These are phyloP conservation scores for Zaprionus inermis DNA, from an alignment of 1,140 invertebrate species.

Conservation along the genomic window DNA sequence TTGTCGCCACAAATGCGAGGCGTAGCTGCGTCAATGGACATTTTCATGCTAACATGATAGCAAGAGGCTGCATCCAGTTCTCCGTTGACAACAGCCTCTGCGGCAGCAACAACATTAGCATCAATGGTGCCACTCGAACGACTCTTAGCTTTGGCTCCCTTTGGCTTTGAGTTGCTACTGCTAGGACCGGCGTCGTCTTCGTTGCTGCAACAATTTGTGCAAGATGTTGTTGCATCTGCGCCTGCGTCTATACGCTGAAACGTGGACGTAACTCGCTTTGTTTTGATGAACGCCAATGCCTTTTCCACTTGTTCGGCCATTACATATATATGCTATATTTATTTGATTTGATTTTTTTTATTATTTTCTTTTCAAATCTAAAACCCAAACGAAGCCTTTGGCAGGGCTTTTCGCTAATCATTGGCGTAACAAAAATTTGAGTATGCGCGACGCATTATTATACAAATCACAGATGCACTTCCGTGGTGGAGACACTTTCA, in stretches of 20 bases:
- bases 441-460: constrained; percentile 81
- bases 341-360: constrained; percentile 24
- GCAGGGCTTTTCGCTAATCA: constrained; percentile 61
- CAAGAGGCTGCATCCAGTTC: constrained; percentile 64
- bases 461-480: constrained; percentile 80
- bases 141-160: constrained; percentile 30
- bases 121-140: constrained; percentile 17
- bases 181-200: constrained; percentile 19
- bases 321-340: constrained; percentile 11
- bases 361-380: constrained; percentile 20
- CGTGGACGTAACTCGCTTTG: constrained; percentile 37
- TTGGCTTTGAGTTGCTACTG: constrained; percentile 23
- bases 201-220: constrained; percentile 36
- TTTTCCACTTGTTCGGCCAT: constrained; percentile 70
- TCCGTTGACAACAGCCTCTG: constrained; percentile 56
- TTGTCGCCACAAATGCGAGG: constrained; percentile 52
- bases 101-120: constrained; percentile 34
- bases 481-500: constrained; percentile 71
- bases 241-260: constrained; percentile 29
- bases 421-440: constrained; percentile 72
- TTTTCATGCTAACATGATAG: constrained; percentile 74
- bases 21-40: constrained; percentile 62
- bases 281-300: constrained; percentile 60
- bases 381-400: constrained; percentile 18
- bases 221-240: constrained; percentile 21